Percentiles rank a stretch among this genome's conserved stretches.
phyloP scores from a whole-genome alignment of 2,888 invertebrate genomes.

The Hypselothyrea guttata region DNA sequence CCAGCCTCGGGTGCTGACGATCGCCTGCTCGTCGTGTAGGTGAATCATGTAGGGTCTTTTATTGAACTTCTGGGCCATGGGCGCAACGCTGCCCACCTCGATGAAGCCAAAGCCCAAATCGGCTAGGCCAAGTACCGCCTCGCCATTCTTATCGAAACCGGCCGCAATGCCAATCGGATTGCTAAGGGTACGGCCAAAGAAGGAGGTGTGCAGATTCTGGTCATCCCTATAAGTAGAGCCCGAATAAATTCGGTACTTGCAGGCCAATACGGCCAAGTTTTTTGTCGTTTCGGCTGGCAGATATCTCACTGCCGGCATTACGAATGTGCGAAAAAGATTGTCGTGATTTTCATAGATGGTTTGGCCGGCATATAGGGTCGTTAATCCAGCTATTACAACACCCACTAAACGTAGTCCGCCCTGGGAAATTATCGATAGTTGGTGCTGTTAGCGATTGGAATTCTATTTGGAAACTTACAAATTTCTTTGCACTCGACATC shows the following conservation, averaged over 20 bases:
- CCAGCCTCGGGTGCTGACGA: conserved; percentile 97
- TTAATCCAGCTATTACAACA: conserved; percentile 56
- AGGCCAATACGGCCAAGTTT: conserved; percentile 88
- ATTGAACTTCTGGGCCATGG: conserved; percentile 96
- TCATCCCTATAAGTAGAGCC: conserved; percentile 51
- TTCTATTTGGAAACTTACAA: conserved; percentile 25
- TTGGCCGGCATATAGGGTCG: conserved; percentile 45
- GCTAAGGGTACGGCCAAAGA: conserved; percentile 88
- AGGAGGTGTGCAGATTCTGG: conserved; percentile 84
- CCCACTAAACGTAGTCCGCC: conserved; percentile 53
- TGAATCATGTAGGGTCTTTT: conserved; percentile 96
- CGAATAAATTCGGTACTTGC: conserved; percentile 85
- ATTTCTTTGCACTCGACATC: no score
- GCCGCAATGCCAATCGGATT: conserved; percentile 99
- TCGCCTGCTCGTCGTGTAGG: conserved; percentile 90
- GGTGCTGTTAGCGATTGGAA: neutral
- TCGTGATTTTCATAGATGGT: conserved; percentile 45
- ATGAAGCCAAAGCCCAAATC: conserved; percentile 96
- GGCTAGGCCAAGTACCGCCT: conserved; percentile 91
- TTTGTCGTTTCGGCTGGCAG: conserved; percentile 93
- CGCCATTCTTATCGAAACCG: conserved; percentile 98
- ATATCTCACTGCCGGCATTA: conserved; percentile 76
- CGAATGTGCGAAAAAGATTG: conserved; percentile 30
- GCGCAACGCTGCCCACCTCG: conserved; percentile 98
- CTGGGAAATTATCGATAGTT: conserved; percentile 24